Conservation (phyloP, 2,888 invertebrate genomes). For the Trisateles emortualis region DNA sequence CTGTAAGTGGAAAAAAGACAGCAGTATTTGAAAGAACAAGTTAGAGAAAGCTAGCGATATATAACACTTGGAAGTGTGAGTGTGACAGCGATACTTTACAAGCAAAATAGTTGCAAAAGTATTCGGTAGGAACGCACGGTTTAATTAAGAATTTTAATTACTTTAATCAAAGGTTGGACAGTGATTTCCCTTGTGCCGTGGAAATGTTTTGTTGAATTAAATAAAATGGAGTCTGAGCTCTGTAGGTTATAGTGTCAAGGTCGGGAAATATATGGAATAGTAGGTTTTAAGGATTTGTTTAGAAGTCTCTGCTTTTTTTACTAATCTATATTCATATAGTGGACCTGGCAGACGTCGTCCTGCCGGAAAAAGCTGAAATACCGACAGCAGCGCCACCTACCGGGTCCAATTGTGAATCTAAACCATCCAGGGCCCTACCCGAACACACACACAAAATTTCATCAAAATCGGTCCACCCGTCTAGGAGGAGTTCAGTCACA, state of each 20-base stretch:
- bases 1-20: background rate
- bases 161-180: constrained; percentile 43
- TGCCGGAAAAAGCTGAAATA: too few species aligned
- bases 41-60: constrained; percentile 2
- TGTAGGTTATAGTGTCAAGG: constrained; percentile 7
- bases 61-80: background rate
- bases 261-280: background rate
- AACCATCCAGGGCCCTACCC: too few species aligned
- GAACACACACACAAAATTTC: too few species aligned
- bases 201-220: constrained; percentile 13
- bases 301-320: too few species aligned
- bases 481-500: too few species aligned
- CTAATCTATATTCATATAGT: too few species aligned
- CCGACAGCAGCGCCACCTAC: too few species aligned
- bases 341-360: too few species aligned
- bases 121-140: constrained; percentile 30
- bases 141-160: constrained; percentile 70
- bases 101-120: constrained; percentile 44
- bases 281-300: background rate
- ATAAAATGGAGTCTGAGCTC: constrained; percentile 2
- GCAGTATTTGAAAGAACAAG: background rate
- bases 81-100: background rate
- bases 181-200: constrained; percentile 32
- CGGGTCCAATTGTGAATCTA: too few species aligned
- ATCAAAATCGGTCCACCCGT: too few species aligned